These are phyloP conservation scores for Eudyptes chrysolophus DNA, from an alignment of 2,113 vertebrate species.

Conservation along the genomic window DNA sequence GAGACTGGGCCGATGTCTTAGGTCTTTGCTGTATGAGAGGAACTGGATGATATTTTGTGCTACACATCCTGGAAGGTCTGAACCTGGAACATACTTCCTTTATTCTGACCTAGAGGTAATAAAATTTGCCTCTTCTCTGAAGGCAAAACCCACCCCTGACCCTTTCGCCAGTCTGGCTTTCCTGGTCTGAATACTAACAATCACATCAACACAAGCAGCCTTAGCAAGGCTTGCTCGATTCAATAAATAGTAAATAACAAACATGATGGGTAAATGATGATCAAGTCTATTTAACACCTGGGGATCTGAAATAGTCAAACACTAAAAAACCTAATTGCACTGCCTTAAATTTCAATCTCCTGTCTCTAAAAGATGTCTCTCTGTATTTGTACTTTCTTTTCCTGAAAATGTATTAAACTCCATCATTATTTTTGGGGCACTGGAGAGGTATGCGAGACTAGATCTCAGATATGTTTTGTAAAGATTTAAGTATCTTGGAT, in stretches of 20 bases:
- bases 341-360: neutral
- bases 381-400: neutral
- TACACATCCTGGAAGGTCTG: neutral
- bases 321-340: neutral
- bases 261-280: neutral
- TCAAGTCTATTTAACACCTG: neutral
- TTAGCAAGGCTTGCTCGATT: neutral
- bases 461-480: neutral
- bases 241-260: neutral
- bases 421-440: neutral
- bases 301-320: neutral
- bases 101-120: neutral
- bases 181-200: neutral
- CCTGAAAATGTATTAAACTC: neutral
- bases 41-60: neutral
- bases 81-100: neutral
- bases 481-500: neutral
- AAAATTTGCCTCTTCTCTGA: neutral
- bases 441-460: neutral
- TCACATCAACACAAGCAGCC: neutral
- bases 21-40: neutral
- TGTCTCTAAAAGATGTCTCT: neutral
- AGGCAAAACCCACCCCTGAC: neutral
- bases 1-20: fast-evolving
- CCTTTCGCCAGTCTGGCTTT: neutral